Base-by-base conservation (phyloP, 2,113 vertebrate genomes). In the Callospermophilus lateralis region DNA sequence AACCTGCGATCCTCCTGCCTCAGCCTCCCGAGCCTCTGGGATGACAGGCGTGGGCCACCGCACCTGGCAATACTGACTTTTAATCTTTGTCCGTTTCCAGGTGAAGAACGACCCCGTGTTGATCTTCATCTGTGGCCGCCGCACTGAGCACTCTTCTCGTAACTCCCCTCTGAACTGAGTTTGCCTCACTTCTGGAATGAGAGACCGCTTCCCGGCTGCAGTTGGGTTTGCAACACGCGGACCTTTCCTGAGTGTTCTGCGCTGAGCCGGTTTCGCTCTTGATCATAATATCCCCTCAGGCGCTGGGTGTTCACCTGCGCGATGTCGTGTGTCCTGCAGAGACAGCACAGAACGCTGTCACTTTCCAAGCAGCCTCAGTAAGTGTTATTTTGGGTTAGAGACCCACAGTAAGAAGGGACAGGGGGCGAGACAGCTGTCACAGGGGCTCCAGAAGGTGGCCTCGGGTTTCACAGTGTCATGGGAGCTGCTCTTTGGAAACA, bases 361-460 rank as follows among this genome's bases (percentile, higher is more conserved):
- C 34, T 45, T 78, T 86, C 55, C 79, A 58, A 37, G 55, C 16
- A 61, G 80, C 32, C 70, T 73, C 37, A 1, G 0, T 34, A n/a
- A 74, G 70, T 84, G 76, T 45, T 95, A 90, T 90, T 72, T 93
- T 90, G 70, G 24, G 55, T 74, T 63, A 92, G 63, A 84, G 74
- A 92, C 48, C 8, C 1, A 83, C 45, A 61, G 37, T 19, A 17
- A 73, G 89, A 89, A 53, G 65, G 76, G 94, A 79, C 45, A 81
- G 72, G 84, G 20, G 84, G 80, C 13, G 61, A 90, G 68, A 87
- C 94, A 87, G 92, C 76, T 94, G 96, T 93, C 96, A 84, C 70
- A 58, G 48, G 26, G 9, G 24, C 39, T 53, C 63, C 7, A 0
- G 28, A 67, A 87, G 81, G 89, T 79, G 63, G 80, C 81, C 51